phyloP scores from a whole-genome alignment of 1,140 invertebrate species.

The Chironomus striatipennis region DNA sequence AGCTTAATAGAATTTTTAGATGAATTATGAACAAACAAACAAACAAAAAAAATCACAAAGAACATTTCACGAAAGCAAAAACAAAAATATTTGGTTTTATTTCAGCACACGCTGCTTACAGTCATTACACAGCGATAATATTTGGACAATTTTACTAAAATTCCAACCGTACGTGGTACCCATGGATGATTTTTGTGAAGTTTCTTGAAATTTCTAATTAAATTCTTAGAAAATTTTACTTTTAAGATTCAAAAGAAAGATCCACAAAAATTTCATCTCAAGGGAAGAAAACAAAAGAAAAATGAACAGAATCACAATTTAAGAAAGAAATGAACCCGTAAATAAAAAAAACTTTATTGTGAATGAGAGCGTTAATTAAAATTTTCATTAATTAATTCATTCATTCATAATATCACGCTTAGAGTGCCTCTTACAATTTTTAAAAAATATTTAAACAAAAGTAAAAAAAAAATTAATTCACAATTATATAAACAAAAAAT shows the following conservation, averaged over 20 bases:
- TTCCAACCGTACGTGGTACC: too few species aligned
- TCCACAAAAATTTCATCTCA: too few species aligned
- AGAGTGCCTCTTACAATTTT: constrained; percentile 26
- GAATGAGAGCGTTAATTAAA: not conserved
- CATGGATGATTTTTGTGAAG: too few species aligned
- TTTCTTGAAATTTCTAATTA: too few species aligned
- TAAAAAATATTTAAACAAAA: constrained; percentile 27
- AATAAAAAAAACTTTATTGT: not conserved
- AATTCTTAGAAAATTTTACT: too few species aligned
- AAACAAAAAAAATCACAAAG: not conserved
- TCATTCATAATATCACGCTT: constrained; percentile 16
- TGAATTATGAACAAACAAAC: not conserved
- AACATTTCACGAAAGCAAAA: too few species aligned
- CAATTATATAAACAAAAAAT: constrained; percentile 6
- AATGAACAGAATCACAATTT: not conserved
- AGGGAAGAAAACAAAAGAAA: not conserved
- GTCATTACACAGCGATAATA: not conserved
- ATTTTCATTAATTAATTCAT: not conserved
- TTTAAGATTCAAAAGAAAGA: too few species aligned
- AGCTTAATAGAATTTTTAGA: constrained; percentile 6
- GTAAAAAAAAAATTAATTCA: constrained; percentile 28
- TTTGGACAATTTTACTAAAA: not conserved
- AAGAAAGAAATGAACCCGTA: not conserved
- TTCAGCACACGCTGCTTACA: constrained; percentile 16
- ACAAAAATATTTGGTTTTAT: not conserved